Evolutionary conservation across 2,797 vertebrate genomes (phyloP), one percentile per base, ranked within the genome.

Genomic region (Amazona ochrocephala): DNA sequence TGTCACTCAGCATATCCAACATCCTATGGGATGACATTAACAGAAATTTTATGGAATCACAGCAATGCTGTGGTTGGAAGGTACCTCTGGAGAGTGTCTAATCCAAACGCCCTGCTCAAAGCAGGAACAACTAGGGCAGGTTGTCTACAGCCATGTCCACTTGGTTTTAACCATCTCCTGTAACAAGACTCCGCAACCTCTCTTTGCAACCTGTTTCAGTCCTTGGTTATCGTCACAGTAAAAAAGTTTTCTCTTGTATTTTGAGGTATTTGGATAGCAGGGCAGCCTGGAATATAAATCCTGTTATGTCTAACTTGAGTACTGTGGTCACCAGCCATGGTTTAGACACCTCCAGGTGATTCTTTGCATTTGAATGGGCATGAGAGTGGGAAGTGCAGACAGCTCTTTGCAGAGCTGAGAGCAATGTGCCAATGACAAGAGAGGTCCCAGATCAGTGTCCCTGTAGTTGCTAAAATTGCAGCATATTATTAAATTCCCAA

Each of bases 351-450:
- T 54, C 34, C 39, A 27, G 8, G 5, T 75, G 14, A 11, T 68
- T 24, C 62, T 73, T 44, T 85, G 13, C 11, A 17, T 54, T 22
- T 44, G 24, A 74, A 27, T 1, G 11, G 14, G 21, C 34, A 9
- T 56, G 7, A 47, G 26, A n/a, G 20, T 21, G 17, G 9, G 10
- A 89, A 66, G 26, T 10, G 5, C n/a, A 77, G 51, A 8, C 44
- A 87, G 13, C 26, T 64, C 15, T 73, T 20, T 58, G 26, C 68
- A 39, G 54, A 11, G 7, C 30, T 81, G 14, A 29, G 37, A 61
- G 10, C 23, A 84, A 42, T 0, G 0, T 65, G 7, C 8, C 22
- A 78, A 2, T 37, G 37, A 29, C 12, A 76, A 73, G 29, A 58
- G 7, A 37, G 4, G 0, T 81, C 42, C 75, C 66, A 84, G 47